Percentiles rank a stretch among this genome's conserved stretches.
Evolutionary conservation across 2,113 vertebrate genomes (phyloP).

Genomic region (Castor canadensis): DNA sequence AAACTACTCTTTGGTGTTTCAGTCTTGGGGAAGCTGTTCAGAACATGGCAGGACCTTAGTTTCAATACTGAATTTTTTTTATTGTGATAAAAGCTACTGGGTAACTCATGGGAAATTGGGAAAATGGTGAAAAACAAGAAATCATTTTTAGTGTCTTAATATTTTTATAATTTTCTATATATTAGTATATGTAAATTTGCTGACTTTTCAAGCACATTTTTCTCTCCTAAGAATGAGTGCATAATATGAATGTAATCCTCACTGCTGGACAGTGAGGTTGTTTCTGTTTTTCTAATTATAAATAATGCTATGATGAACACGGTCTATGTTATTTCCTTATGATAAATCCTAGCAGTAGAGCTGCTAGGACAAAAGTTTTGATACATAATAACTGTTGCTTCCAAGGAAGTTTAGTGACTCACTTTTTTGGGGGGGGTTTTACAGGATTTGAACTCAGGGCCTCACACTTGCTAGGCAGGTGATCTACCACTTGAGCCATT

Average conservation of each 20-base stretch:
- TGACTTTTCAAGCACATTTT: not conserved
- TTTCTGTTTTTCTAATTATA: not conserved
- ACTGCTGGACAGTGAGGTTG: not conserved
- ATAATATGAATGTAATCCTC: not conserved
- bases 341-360: not conserved
- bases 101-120: not conserved
- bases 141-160: not conserved
- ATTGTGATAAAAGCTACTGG: not conserved
- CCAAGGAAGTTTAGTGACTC: no score
- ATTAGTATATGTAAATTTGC: not conserved
- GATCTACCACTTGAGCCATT: no score
- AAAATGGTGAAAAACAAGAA: not conserved
- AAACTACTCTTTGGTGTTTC: not conserved
- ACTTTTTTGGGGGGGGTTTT: no score
- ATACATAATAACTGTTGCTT: not conserved
- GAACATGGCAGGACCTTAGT: not conserved
- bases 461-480: no score
- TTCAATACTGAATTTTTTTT: not conserved
- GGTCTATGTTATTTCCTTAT: not conserved
- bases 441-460: no score
- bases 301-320: not conserved
- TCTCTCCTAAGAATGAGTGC: conserved; percentile 1
- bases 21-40: not conserved
- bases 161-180: not conserved
- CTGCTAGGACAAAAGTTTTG: not conserved